Percentiles rank a stretch among this genome's conserved stretches.
phyloP scores from a whole-genome alignment of 2,113 vertebrate species.

The Triplophysa rosa region DNA sequence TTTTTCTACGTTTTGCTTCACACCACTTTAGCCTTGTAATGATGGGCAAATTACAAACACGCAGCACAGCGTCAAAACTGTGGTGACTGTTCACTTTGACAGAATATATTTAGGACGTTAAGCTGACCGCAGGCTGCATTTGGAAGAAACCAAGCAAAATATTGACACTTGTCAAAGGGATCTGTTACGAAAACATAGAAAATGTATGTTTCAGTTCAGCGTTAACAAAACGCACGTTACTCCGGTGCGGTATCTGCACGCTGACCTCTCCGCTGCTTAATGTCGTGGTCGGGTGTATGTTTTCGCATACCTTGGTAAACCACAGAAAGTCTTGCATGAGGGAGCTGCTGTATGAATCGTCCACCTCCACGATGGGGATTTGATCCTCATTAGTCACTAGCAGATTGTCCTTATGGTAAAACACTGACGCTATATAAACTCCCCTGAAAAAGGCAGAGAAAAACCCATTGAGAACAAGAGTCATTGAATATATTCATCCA shows the following conservation, averaged over 20 bases:
- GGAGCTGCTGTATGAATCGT: conserved; percentile 90
- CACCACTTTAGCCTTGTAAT: conserved; percentile 33
- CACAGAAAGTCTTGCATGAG: conserved; percentile 97
- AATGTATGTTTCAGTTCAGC: conserved; percentile 33
- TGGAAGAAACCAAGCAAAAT: conserved; percentile 36
- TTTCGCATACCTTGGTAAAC: conserved; percentile 90
- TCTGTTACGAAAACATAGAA: conserved; percentile 28
- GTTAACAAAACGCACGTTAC: conserved; percentile 40
- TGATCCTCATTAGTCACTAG: conserved; percentile 97
- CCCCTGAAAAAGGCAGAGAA: conserved; percentile 75
- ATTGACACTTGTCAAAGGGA: conserved; percentile 39
- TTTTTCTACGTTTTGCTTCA: conserved; percentile 24
- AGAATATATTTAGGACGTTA: conserved; percentile 40
- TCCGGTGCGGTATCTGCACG: conserved; percentile 31
- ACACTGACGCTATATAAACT: conserved; percentile 90
- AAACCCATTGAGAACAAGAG: conserved; percentile 19
- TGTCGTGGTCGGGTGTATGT: conserved; percentile 40
- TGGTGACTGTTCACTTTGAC: conserved; percentile 39
- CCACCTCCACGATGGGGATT: conserved; percentile 96
- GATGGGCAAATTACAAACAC: conserved; percentile 33
- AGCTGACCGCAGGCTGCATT: conserved; percentile 36
- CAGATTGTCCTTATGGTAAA: conserved; percentile 93
- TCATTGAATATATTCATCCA: conserved; percentile 17
- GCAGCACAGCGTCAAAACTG: conserved; percentile 19
- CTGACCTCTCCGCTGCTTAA: conserved; percentile 42